Conservation (phyloP, 2,797 vertebrate genomes). For the Sparus aurata region DNA sequence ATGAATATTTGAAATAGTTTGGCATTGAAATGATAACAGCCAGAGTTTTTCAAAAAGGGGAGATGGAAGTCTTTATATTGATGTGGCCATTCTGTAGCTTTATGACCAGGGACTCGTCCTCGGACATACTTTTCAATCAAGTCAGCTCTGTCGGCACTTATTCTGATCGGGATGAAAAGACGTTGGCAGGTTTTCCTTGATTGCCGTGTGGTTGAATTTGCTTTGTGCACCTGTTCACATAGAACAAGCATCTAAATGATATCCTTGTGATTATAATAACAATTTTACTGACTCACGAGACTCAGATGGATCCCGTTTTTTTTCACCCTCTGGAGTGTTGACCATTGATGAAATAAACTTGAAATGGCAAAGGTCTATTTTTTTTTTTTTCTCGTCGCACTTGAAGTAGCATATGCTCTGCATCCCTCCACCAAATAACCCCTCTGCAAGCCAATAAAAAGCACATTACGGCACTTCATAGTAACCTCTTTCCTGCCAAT, state of each 20-base stretch:
- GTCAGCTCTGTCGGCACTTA: constrained; percentile 20
- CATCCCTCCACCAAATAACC: background rate
- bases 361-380: constrained; percentile 5
- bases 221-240: constrained; percentile 14
- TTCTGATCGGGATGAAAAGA: constrained; percentile 50
- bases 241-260: constrained; percentile 14
- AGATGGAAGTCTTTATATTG: constrained; percentile 66
- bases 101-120: constrained; percentile 74
- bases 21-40: constrained; percentile 77
- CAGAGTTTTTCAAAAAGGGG: constrained; percentile 30
- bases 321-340: background rate
- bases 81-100: constrained; percentile 63
- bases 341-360: background rate
- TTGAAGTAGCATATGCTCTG: constrained; percentile 38
- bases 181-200: constrained; percentile 24
- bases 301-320: background rate
- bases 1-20: constrained; percentile 68
- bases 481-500: constrained; percentile 87
- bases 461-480: constrained; percentile 85
- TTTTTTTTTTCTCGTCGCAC: constrained; percentile 13
- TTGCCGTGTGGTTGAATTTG: constrained; percentile 28
- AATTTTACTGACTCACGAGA: background rate
- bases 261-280: background rate
- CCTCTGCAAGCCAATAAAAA: constrained; percentile 86
- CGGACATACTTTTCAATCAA: constrained; percentile 75